Conservation (phyloP, 2,888 invertebrate genomes). For the Plagodis pulveraria region DNA sequence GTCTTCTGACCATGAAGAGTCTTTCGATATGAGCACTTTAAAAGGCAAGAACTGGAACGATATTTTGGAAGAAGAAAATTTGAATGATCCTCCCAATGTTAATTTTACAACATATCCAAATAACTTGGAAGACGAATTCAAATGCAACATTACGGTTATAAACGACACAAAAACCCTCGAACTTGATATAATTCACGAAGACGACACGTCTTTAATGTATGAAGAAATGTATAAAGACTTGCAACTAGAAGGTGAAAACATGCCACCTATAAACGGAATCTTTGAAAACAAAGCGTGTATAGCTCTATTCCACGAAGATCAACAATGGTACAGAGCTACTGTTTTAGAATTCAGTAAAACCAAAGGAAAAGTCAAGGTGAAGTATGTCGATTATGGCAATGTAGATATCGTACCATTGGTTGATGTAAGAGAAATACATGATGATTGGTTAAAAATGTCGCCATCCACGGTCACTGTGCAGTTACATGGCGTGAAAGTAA, state of each 20-base stretch:
- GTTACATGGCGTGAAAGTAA: conserved; percentile 65
- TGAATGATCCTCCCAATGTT: conserved; percentile 45
- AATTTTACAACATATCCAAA: conserved; percentile 53
- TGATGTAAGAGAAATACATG: conserved; percentile 77
- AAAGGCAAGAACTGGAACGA: conserved; percentile 63
- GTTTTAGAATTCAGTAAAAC: conserved; percentile 80
- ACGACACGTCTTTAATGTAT: conserved; percentile 72
- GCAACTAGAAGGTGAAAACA: conserved; percentile 66
- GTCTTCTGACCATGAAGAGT: conserved; percentile 45
- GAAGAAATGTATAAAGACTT: conserved; percentile 78
- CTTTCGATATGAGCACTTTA: conserved; percentile 46
- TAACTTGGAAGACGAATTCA: conserved; percentile 51
- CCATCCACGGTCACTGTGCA: conserved; percentile 79
- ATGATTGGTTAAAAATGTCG: conserved; percentile 79
- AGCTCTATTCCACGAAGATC: conserved; percentile 85
- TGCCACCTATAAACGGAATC: conserved; percentile 72
- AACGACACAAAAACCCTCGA: conserved; percentile 59
- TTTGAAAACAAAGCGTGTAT: conserved; percentile 86
- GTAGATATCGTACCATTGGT: conserved; percentile 76
- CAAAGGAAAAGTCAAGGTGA: conserved; percentile 81
- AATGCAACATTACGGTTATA: conserved; percentile 64
- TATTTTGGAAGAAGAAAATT: conserved; percentile 56
- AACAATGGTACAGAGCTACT: conserved; percentile 89
- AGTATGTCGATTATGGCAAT: conserved; percentile 92
- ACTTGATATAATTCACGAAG: conserved; percentile 64